phyloP scores from a whole-genome alignment of 2,888 invertebrate species.

The Tipula lateralis region DNA sequence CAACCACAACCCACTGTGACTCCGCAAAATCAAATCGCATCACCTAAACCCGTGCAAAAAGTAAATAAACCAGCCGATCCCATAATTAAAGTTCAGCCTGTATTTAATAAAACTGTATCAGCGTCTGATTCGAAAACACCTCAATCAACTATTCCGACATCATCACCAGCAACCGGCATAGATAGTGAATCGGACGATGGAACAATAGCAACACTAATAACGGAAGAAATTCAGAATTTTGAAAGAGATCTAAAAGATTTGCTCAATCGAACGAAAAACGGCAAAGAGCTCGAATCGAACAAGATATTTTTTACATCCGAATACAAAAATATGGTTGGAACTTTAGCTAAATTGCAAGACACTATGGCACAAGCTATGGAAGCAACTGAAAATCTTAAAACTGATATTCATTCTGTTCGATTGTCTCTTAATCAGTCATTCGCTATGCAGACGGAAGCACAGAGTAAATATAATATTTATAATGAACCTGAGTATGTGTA shows the following conservation, averaged over 20 bases:
- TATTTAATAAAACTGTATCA: not conserved
- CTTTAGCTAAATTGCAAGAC: conserved; percentile 54
- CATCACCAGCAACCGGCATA: not conserved
- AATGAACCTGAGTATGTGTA: conserved; percentile 44
- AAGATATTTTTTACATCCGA: not conserved
- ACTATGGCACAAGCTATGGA: conserved; percentile 60
- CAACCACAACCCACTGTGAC: not conserved
- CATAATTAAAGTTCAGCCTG: not conserved
- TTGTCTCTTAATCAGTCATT: conserved; percentile 50
- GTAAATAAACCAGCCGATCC: conserved; percentile 2
- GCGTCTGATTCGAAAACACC: not conserved
- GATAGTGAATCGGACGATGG: conserved; percentile 38
- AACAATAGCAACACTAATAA: conserved; percentile 57
- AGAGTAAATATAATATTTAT: conserved; percentile 44
- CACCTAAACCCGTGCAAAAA: not conserved
- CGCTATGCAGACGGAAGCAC: conserved; percentile 46
- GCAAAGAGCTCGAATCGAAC: conserved; percentile 43
- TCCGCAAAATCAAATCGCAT: not conserved
- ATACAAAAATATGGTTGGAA: conserved; percentile 34
- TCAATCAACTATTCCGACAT: not conserved
- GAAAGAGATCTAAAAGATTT: conserved; percentile 61
- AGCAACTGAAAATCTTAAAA: conserved; percentile 55
- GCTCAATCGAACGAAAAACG: conserved; percentile 51
- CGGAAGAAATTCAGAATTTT: conserved; percentile 61
- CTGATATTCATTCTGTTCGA: conserved; percentile 56